A percentile compares a stretch with the other conserved stretches of the same genome.
phyloP scores from a whole-genome alignment of 2,113 vertebrate species.

The Noctilio leporinus region DNA sequence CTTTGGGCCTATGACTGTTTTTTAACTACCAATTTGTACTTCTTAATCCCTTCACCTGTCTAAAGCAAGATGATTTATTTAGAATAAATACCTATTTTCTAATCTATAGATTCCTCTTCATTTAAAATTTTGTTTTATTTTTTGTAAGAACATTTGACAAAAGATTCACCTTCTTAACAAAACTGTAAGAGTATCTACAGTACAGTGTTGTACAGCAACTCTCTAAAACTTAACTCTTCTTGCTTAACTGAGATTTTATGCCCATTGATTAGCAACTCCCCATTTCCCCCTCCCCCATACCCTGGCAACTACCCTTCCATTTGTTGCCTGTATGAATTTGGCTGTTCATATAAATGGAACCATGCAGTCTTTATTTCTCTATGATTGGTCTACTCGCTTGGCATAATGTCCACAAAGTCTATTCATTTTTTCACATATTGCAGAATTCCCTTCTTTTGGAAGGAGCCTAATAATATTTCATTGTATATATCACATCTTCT shows the following conservation, averaged over 20 bases:
- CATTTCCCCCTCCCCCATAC: neutral
- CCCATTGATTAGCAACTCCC: no score
- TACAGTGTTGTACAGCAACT: neutral
- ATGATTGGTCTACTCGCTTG: neutral
- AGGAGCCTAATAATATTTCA: neutral
- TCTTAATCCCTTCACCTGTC: neutral
- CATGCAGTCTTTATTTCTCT: neutral
- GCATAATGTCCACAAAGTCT: neutral
- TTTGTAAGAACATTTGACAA: neutral
- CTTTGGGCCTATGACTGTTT: no score
- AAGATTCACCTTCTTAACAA: neutral
- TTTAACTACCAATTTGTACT: no score
- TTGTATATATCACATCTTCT: neutral
- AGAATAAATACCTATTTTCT: neutral
- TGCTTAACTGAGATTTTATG: neutral
- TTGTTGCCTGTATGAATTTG: neutral
- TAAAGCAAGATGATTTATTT: neutral
- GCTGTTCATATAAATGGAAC: neutral
- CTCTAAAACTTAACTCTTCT: neutral
- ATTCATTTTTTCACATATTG: neutral
- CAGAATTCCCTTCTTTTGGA: neutral
- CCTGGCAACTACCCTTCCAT: neutral
- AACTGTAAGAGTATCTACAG: neutral
- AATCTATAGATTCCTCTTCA: neutral
- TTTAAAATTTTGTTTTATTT: neutral